Percentiles rank a stretch among this genome's conserved stretches.
Conservation (phyloP, 2,113 vertebrate genomes). For the Callithrix jacchus region DNA sequence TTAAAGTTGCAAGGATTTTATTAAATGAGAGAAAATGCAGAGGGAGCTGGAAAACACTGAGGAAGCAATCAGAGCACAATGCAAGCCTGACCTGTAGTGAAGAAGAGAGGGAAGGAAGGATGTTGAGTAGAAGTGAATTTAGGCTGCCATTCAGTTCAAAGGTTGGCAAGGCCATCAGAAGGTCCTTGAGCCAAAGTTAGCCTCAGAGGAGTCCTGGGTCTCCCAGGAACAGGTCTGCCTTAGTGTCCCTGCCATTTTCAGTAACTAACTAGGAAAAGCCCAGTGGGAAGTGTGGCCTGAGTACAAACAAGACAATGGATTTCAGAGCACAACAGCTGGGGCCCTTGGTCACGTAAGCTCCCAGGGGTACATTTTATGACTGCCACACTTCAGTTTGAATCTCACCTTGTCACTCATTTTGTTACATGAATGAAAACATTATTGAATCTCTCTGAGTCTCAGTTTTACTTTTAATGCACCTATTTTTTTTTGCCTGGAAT, state of each 20-base stretch:
- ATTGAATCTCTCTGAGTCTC: conserved; percentile 9
- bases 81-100: neutral
- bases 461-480: conserved; percentile 2
- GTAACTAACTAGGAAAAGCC: neutral
- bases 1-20: neutral
- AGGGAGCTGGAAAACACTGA: neutral
- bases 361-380: neutral
- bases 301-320: too few species aligned
- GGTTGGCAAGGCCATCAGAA: neutral
- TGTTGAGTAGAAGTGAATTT: neutral
- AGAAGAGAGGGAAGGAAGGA: neutral
- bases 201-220: neutral
- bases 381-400: neutral
- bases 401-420: neutral
- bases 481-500: neutral
- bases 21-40: neutral
- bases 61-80: neutral
- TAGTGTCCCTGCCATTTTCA: neutral
- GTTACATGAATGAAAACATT: neutral
- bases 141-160: neutral
- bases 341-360: neutral
- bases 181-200: neutral
- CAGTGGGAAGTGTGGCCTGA: neutral
- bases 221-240: neutral
- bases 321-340: neutral